Evolutionary conservation across 2,113 vertebrate species (phyloP).

Genomic region (Cranoglanis bouderius): DNA sequence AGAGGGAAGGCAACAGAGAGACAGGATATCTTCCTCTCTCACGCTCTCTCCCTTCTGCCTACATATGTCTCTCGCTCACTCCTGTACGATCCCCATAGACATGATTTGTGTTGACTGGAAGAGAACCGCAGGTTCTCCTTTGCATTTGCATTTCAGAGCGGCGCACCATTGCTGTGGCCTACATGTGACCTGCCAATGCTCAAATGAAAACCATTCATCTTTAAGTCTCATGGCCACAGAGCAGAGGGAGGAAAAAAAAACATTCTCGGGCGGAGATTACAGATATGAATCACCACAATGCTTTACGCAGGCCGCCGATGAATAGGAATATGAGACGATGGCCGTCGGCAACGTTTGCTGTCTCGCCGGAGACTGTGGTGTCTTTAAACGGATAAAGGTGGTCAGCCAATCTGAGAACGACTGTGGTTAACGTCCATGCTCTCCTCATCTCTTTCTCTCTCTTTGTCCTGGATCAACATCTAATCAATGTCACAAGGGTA

Average conservation of each 20-base stretch:
- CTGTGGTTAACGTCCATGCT: constrained; percentile 25
- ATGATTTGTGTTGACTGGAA: constrained; percentile 38
- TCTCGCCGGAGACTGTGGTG: constrained; percentile 35
- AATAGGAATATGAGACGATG: constrained; percentile 51
- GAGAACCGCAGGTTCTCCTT: constrained; percentile 19
- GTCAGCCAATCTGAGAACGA: constrained; percentile 26
- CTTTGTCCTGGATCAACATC: background rate
- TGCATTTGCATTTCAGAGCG: constrained; percentile 49
- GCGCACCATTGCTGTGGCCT: constrained; percentile 41
- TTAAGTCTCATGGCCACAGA: constrained; percentile 54
- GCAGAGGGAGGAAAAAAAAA: constrained; percentile 20
- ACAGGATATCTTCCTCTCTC: background rate
- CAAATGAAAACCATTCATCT: constrained; percentile 61
- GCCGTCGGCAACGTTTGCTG: constrained; percentile 35
- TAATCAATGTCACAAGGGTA: constrained; percentile 8
- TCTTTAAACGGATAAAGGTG: constrained; percentile 39
- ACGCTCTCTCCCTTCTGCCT: background rate
- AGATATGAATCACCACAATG: constrained; percentile 55
- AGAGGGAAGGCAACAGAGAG: too few species aligned
- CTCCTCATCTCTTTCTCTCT: constrained; percentile 2
- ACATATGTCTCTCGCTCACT: constrained; percentile 11
- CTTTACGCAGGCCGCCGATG: constrained; percentile 44
- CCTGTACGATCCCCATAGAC: background rate
- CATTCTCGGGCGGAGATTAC: constrained; percentile 54
- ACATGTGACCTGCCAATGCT: constrained; percentile 52